phyloP scores from a whole-genome alignment of 2,888 invertebrate species.

The Aspidiotus rigidus region DNA sequence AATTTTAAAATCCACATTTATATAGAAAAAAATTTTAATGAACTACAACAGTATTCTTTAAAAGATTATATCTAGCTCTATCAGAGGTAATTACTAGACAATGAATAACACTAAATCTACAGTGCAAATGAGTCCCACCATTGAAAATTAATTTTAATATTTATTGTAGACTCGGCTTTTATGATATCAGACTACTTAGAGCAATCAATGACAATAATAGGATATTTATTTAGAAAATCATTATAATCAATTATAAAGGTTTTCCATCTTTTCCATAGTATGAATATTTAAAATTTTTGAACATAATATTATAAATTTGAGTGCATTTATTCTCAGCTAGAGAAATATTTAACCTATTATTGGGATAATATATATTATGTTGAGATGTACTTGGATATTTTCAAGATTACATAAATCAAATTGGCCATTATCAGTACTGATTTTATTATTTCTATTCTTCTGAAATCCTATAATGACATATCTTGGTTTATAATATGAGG shows the following conservation, averaged over 20 bases:
- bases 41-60: constrained; percentile 22
- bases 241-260: constrained; percentile 22
- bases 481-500: not conserved
- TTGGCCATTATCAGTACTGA: constrained; percentile 14
- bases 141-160: constrained; percentile 22
- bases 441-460: constrained; percentile 18
- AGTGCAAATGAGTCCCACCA: constrained; percentile 13
- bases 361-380: constrained; percentile 10
- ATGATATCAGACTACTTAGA: constrained; percentile 8
- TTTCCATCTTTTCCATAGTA: constrained; percentile 22
- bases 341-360: constrained; percentile 10
- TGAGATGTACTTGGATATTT: constrained; percentile 18
- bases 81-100: constrained; percentile 18
- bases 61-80: constrained; percentile 15
- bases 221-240: constrained; percentile 18
- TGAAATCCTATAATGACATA: constrained; percentile 3
- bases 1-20: not conserved
- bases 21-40: constrained; percentile 17
- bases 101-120: constrained; percentile 8
- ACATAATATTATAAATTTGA: constrained; percentile 22
- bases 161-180: constrained; percentile 11
- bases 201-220: constrained; percentile 7
- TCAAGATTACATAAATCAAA: constrained; percentile 27
- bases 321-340: constrained; percentile 8
- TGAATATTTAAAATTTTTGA: constrained; percentile 15